Evolutionary conservation across 2,888 invertebrate genomes (phyloP).

Genomic region (Altica lythri): DNA sequence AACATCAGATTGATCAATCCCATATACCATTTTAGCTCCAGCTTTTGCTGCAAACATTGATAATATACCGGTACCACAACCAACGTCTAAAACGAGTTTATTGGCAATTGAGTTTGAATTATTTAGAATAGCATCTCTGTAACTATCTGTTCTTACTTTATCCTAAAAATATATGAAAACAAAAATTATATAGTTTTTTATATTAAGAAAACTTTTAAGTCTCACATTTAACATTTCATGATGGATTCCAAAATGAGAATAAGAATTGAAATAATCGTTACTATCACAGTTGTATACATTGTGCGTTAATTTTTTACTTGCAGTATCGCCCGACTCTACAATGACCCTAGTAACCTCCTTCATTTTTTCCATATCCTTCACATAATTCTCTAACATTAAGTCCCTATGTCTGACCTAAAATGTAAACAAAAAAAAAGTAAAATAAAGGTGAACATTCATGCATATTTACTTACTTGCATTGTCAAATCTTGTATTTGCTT

Average conservation of each 20-base stretch:
- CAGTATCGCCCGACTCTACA: constrained; percentile 55
- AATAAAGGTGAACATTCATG: neutral
- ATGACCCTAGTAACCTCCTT: constrained; percentile 63
- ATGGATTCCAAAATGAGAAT: constrained; percentile 91
- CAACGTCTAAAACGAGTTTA: constrained; percentile 90
- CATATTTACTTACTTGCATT: constrained; percentile 50
- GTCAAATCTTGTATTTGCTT: constrained; percentile 54
- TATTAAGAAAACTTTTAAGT: too few relatives aligned
- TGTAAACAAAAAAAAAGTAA: constrained; percentile 45
- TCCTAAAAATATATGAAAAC: constrained; percentile 61
- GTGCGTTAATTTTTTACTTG: constrained; percentile 41
- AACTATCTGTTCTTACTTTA: constrained; percentile 82
- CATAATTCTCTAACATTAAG: constrained; percentile 63
- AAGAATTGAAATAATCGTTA: constrained; percentile 82
- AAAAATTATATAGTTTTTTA: too few relatives aligned
- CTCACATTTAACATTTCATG: constrained; percentile 88
- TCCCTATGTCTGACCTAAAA: constrained; percentile 67
- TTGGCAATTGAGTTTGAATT: constrained; percentile 72
- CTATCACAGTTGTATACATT: constrained; percentile 60
- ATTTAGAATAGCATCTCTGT: constrained; percentile 79
- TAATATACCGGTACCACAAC: constrained; percentile 96
- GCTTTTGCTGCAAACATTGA: constrained; percentile 98
- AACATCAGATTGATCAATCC: constrained; percentile 95
- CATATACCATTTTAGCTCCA: constrained; percentile 88
- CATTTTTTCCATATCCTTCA: constrained; percentile 66